A percentile compares a stretch with the other conserved stretches of the same genome.
Conservation (phyloP, 2,888 invertebrate genomes). For the Catocala fraxini region DNA sequence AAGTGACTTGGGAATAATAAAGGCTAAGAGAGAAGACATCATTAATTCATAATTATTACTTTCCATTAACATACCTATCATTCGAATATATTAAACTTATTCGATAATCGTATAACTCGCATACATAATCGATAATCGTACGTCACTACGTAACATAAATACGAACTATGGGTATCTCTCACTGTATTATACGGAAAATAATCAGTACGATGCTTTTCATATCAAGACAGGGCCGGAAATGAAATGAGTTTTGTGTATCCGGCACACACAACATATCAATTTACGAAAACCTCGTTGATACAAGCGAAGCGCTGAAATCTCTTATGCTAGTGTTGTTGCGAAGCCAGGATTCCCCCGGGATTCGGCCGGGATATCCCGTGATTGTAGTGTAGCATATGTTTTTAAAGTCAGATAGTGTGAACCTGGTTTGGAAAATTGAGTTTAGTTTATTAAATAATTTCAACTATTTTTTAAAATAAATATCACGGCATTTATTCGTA, state of each 20-base stretch:
- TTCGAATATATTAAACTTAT: no score
- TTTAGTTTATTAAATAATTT: no score
- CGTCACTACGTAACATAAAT: no score
- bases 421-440: no score
- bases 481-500: no score
- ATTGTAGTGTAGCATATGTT: background rate
- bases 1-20: no score
- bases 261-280: conserved; percentile 37
- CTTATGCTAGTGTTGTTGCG: conserved; percentile 35
- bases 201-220: background rate
- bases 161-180: background rate
- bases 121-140: no score
- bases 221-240: conserved; percentile 1
- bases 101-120: no score
- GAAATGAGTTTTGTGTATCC: conserved; percentile 15
- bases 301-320: conserved; percentile 35
- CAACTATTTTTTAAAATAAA: no score
- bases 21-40: no score
- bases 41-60: no score
- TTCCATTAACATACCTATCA: no score
- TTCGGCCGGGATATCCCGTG: background rate
- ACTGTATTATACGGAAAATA: conserved; percentile 1
- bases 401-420: background rate
- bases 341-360: background rate
- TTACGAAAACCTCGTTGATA: conserved; percentile 39